phyloP scores from a whole-genome alignment of 2,797 vertebrate genomes.

The Notoglanidium macrostoma region DNA sequence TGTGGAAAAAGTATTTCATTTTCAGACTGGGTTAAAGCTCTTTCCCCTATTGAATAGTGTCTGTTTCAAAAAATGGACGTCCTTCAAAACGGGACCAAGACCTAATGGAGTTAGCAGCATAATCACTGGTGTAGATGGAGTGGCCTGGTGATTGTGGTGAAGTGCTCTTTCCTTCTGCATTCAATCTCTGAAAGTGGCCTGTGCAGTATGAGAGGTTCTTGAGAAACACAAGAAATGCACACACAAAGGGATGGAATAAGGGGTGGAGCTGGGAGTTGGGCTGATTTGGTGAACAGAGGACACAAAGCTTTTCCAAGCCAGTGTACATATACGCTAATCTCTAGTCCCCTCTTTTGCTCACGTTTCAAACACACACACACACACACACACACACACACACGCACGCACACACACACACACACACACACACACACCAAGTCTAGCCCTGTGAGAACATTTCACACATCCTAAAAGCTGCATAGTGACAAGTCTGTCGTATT shows the following conservation, averaged over 20 bases:
- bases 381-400: background rate
- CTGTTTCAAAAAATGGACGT: constrained; percentile 27
- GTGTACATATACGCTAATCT: constrained; percentile 46
- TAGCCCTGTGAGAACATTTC: constrained; percentile 39
- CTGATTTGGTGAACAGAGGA: constrained; percentile 9
- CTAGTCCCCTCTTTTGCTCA: constrained; percentile 40
- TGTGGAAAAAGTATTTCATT: constrained; percentile 34
- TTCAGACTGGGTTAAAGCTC: constrained; percentile 29
- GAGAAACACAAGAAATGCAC: constrained; percentile 27
- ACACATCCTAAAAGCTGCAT: constrained; percentile 40
- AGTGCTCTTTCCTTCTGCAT: constrained; percentile 27
- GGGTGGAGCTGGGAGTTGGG: background rate
- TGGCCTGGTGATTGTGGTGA: constrained; percentile 33
- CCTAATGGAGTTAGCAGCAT: constrained; percentile 48
- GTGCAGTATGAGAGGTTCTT: constrained; percentile 33
- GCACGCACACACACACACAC: background rate
- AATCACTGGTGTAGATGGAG: constrained; percentile 44
- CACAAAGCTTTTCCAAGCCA: constrained; percentile 46
- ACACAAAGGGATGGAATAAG: constrained; percentile 21
- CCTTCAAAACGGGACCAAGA: constrained; percentile 44
- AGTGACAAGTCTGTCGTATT: constrained; percentile 40
- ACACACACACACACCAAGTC: constrained; percentile 28
- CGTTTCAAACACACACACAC: constrained; percentile 1
- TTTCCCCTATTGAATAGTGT: constrained; percentile 23
- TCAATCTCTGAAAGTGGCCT: constrained; percentile 39